phyloP scores from a whole-genome alignment of 2,113 vertebrate species.

The Festucalex cinctus region DNA sequence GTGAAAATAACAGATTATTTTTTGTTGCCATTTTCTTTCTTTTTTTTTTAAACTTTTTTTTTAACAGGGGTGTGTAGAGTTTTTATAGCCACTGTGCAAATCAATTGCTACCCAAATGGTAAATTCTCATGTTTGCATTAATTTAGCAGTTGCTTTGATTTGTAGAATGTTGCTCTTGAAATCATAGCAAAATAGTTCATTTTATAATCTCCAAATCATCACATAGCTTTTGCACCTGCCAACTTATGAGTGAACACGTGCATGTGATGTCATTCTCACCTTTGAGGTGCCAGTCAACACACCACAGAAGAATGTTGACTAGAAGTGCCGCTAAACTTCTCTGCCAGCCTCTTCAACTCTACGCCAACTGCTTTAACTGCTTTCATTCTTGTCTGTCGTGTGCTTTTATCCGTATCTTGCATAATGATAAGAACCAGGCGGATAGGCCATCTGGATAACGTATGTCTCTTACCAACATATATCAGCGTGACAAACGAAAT shows the following conservation, averaged over 20 bases:
- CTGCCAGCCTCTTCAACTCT: constrained; percentile 16
- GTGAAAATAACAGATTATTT: no score
- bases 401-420: constrained; percentile 21
- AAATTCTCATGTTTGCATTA: not conserved
- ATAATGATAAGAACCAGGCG: constrained; percentile 45
- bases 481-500: not conserved
- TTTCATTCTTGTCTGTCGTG: constrained; percentile 14
- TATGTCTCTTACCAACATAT: constrained; percentile 24
- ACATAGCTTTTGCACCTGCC: constrained; percentile 25
- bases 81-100: not conserved
- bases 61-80: not conserved
- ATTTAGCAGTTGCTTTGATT: not conserved
- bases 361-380: constrained; percentile 8
- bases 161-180: not conserved
- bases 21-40: no score
- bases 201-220: constrained; percentile 12
- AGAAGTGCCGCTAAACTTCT: not conserved
- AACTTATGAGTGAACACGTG: constrained; percentile 18
- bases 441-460: constrained; percentile 40
- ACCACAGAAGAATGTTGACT: constrained; percentile 28
- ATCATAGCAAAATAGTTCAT: constrained; percentile 9
- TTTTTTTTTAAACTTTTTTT: no score
- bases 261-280: constrained; percentile 39
- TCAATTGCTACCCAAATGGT: not conserved
- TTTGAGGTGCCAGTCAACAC: constrained; percentile 35